A percentile compares a stretch with the other conserved stretches of the same genome.
These are phyloP conservation scores for Bombus waltoni DNA, from an alignment of 1,140 invertebrate genomes.

Conservation along the genomic window DNA sequence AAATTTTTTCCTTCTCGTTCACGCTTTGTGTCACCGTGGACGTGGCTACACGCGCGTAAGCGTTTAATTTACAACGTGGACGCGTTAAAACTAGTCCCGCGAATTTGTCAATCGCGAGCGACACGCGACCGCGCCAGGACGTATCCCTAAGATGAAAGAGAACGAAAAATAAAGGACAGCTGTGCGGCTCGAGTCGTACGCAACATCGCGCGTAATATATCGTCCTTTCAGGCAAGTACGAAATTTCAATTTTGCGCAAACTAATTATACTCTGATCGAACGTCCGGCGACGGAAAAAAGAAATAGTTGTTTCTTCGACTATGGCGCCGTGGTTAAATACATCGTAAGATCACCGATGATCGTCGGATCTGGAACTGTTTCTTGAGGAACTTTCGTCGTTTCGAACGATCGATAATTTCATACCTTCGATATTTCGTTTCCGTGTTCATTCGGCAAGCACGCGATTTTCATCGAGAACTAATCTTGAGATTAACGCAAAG, in stretches of 20 bases:
- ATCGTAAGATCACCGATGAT: too few species aligned
- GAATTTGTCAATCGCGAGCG: conserved; percentile 36
- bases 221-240: not conserved
- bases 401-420: too few species aligned
- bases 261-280: not conserved
- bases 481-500: not conserved
- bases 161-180: not conserved
- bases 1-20: not conserved
- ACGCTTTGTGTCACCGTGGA: not conserved
- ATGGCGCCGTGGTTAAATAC: too few species aligned
- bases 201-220: too few species aligned
- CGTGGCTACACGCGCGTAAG: not conserved
- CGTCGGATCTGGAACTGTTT: too few species aligned
- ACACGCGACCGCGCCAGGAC: not conserved
- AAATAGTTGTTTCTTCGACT: conserved; percentile 23
- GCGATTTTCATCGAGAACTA: too few species aligned
- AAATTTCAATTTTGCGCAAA: conserved; percentile 30
- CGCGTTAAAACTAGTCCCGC: conserved; percentile 36
- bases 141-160: conserved; percentile 11
- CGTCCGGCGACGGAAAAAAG: not conserved
- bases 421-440: too few species aligned
- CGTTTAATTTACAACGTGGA: conserved; percentile 21
- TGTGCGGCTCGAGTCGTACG: not conserved
- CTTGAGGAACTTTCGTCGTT: too few species aligned
- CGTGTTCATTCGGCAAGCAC: too few species aligned